Evolutionary conservation across 2,797 vertebrate species (phyloP), one percentile per base, ranked within the genome.

Genomic region (Valencia hispanica): DNA sequence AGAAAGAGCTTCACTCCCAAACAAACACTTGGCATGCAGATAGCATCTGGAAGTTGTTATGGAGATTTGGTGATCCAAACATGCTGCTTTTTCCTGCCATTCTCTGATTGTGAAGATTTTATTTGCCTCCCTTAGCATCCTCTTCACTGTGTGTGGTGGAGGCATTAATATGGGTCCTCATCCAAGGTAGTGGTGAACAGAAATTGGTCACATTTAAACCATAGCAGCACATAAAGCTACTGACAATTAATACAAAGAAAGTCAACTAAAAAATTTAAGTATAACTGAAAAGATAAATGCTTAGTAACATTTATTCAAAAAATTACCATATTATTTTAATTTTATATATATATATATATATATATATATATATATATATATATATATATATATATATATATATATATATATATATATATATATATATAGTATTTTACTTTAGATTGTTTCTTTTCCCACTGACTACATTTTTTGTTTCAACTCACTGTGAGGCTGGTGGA

Each of bases 401-500:
- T n/a, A n/a, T n/a, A n/a, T n/a, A n/a, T n/a, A n/a, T n/a, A n/a
- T n/a, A n/a, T n/a, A n/a, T n/a, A n/a, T n/a, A n/a, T n/a, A n/a
- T n/a, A n/a, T n/a, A n/a, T n/a, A n/a, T n/a, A n/a, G n/a, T n/a
- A n/a, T n/a, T n/a, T n/a, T n/a, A n/a, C n/a, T n/a, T n/a, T n/a
- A n/a, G n/a, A n/a, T 59, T 18, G 1, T 2, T 63, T 63, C 43
- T 1, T 11, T 61, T 22, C 17, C 11, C 20, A 25, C 61, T 36
- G 61, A 25, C 39, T 11, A 39, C 34, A 65, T 65, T 68, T 27
- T 43, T 17, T 34, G 65, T 27, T 68, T 68, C 10, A 39, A 74
- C 61, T 65, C 25, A 65, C 47, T 50, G 47, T 71, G 72, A 32
- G 32, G 17, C 39, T 50, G 57, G 51, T n/a, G 45, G 73, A 48